Evolutionary conservation across 1,140 invertebrate species (phyloP), one percentile per base, ranked within the genome.

Genomic region (Andrena cerasifolii): DNA sequence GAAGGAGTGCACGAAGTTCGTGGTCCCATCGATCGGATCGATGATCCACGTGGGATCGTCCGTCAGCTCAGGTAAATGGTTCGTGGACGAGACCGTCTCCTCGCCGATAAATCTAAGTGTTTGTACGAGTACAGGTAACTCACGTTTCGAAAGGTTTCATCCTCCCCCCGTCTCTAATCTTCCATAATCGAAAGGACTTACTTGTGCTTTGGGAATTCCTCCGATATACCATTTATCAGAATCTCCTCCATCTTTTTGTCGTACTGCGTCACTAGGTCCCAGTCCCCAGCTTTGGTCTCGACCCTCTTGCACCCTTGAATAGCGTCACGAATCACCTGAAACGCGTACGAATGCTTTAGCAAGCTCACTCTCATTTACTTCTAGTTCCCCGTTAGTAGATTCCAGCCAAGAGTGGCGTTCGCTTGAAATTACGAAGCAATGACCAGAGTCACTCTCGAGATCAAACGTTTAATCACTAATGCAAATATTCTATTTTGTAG

Each of bases 1-100:
- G 78, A 95, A 94, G 33, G 93, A 90, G 86, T 96, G 95, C 6
- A 96, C 95, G 84, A 96, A 96, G 87, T 96, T 96, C 49, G 95
- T 95, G 7, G 96, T 96, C 62, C 96, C 96, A 89, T 96, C 96
- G 56, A 96, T 96, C 24, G 95, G 95, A 92, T 96, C 97, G 77
- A 98, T 97, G 72, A 98, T 97, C 97, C 97, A 98, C 0, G 97
- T 98, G 24, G 97, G 97, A 10, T 94, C 94, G 88, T 97, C 94
- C 4, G 97, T 97, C 47, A 98, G 90, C 10, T 94, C 92, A 47
- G 94, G 93, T 80, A 93, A 74, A 12, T 94, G 93, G 33, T 94
- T 91, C 18, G 93, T 93, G 1, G 88, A 93, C 2, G 95, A 94
- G 7, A 94, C 94, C n/a, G 95, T 95, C 90, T 98, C 97, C 90